Evolutionary conservation across 2,888 invertebrate genomes (phyloP).

Genomic region (Margaritifera margaritifera): DNA sequence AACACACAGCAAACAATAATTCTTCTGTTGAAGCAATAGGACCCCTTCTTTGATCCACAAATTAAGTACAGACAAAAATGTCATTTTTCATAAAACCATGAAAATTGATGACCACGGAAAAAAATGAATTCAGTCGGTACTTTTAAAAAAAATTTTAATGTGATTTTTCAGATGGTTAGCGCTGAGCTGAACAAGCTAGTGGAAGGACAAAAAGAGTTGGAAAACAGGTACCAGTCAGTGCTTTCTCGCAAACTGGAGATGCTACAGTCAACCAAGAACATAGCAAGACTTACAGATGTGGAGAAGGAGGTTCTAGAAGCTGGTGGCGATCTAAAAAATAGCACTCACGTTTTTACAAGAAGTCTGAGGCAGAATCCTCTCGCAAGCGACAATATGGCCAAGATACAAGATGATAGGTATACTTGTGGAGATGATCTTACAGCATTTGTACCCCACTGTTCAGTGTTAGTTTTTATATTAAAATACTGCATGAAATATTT

Average conservation of each 20-base stretch:
- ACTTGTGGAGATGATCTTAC: neutral
- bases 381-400: constrained; percentile 67
- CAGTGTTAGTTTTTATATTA: too few species aligned
- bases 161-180: constrained; percentile 60
- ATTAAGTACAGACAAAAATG: neutral
- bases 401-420: constrained; percentile 71
- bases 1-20: neutral
- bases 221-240: constrained; percentile 64
- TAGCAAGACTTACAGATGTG: constrained; percentile 50
- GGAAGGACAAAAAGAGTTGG: constrained; percentile 63
- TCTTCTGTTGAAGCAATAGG: neutral
- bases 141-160: neutral
- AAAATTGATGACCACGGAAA: neutral
- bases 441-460: neutral
- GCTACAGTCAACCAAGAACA: constrained; percentile 49
- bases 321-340: constrained; percentile 66
- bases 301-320: constrained; percentile 53
- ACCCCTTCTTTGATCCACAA: neutral
- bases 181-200: constrained; percentile 65
- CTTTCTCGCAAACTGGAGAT: constrained; percentile 60
- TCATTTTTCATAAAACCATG: neutral
- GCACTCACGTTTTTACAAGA: constrained; percentile 67
- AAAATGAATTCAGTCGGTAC: neutral
- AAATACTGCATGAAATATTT: too few species aligned
- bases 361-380: constrained; percentile 69